Conservation (phyloP, 2,888 invertebrate genomes). For the Cenopis cana region DNA sequence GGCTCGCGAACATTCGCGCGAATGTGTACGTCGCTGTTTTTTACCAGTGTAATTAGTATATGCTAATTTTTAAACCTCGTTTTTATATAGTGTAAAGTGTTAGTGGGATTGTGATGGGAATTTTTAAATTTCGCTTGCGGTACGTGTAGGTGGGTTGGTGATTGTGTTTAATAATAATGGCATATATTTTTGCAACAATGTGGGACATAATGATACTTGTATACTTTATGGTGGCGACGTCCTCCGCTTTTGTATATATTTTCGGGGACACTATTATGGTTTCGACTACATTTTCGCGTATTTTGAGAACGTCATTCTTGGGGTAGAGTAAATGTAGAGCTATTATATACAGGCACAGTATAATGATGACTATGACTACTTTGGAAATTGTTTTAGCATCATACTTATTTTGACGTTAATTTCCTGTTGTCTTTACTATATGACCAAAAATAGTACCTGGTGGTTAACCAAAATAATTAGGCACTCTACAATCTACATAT, state of each 20-base stretch:
- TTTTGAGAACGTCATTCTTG: neutral
- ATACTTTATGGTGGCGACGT: constrained; percentile 15
- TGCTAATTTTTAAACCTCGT: constrained; percentile 29
- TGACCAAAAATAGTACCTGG: neutral
- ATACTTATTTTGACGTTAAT: neutral
- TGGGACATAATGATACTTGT: constrained; percentile 11
- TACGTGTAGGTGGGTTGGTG: constrained; percentile 44
- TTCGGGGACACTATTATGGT: constrained; percentile 5
- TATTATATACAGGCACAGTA: no score
- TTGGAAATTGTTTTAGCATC: neutral
- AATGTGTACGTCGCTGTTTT: constrained; percentile 57
- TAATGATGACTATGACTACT: no score
- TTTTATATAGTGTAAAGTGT: constrained; percentile 46
- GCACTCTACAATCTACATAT: no score
- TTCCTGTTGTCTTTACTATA: neutral
- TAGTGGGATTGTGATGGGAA: constrained; percentile 47
- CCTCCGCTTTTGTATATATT: constrained; percentile 15
- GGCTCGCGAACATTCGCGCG: constrained; percentile 59
- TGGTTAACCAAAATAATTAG: neutral
- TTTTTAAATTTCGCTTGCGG: constrained; percentile 44
- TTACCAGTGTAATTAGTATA: constrained; percentile 50
- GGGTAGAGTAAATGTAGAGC: no score
- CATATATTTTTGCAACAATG: constrained; percentile 44
- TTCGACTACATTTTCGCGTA: neutral
- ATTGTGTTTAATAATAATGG: constrained; percentile 39